phyloP scores from a whole-genome alignment of 2,888 invertebrate genomes.

The Spisula subtruncata region DNA sequence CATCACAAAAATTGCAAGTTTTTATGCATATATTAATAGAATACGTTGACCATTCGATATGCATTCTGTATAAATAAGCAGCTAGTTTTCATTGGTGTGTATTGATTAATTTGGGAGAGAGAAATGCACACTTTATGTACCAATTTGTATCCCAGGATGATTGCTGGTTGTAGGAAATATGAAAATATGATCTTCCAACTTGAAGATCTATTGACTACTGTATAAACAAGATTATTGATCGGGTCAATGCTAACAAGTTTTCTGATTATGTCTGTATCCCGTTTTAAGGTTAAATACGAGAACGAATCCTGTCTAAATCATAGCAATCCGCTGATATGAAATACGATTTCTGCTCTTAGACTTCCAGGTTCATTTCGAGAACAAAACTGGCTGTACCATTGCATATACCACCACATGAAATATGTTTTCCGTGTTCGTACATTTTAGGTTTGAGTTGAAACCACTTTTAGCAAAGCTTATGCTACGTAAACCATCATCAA shows the following conservation, averaged over 20 bases:
- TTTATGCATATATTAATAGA: background rate
- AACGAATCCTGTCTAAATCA: too few species aligned
- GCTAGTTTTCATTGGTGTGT: background rate
- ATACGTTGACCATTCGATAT: background rate
- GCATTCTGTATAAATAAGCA: background rate
- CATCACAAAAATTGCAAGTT: background rate
- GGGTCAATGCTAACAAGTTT: conserved; percentile 41
- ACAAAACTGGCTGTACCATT: background rate
- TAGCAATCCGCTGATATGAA: too few species aligned
- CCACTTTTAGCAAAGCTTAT: too few species aligned
- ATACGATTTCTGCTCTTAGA: background rate
- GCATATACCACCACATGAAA: too few species aligned
- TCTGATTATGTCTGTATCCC: conserved; percentile 14
- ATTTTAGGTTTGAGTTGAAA: too few species aligned
- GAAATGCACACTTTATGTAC: conserved; percentile 29
- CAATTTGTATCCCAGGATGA: conserved; percentile 31
- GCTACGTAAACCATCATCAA: background rate
- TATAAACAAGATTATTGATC: conserved; percentile 43
- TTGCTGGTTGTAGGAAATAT: conserved; percentile 37
- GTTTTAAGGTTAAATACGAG: background rate
- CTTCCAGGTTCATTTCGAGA: background rate
- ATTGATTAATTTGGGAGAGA: background rate
- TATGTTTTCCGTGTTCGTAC: too few species aligned
- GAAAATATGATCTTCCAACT: conserved; percentile 40
- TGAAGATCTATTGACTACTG: conserved; percentile 39